Conservation (phyloP, 2,113 vertebrate species). For the Antigone vipio region DNA sequence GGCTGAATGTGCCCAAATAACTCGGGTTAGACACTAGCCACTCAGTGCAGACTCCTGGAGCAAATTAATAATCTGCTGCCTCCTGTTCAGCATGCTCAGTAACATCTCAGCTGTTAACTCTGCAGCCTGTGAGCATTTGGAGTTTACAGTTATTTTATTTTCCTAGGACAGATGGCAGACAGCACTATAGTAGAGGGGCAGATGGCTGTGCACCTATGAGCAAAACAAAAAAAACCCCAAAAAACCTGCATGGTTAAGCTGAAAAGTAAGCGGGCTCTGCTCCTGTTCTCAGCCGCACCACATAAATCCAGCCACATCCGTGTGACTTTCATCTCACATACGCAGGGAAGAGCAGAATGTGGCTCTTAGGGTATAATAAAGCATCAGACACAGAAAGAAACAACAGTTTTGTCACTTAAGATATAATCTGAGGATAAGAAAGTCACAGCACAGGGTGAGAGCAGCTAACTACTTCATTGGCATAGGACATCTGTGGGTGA, state of each 20-base stretch:
- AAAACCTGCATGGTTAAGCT: neutral
- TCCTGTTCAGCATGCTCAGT: neutral
- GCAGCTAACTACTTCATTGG: neutral
- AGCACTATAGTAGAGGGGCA: constrained; percentile 46
- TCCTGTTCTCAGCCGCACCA: neutral
- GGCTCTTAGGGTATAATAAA: neutral
- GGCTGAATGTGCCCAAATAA: neutral
- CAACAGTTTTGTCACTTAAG: neutral
- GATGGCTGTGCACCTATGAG: constrained; percentile 50
- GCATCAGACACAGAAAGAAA: neutral
- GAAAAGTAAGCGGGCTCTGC: neutral
- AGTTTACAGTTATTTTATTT: constrained; percentile 55
- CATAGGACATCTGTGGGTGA: neutral
- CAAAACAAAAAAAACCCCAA: neutral
- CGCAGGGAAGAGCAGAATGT: neutral
- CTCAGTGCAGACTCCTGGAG: neutral
- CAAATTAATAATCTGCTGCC: neutral
- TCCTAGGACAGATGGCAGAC: constrained; percentile 56
- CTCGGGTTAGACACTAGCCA: neutral
- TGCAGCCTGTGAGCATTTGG: constrained; percentile 39
- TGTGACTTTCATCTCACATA: neutral
- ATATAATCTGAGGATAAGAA: neutral
- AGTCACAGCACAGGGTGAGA: neutral
- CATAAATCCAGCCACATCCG: neutral
- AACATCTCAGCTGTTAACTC: constrained; percentile 48